Base-by-base conservation (phyloP, 2,888 invertebrate genomes). In the Plebejus argus region DNA sequence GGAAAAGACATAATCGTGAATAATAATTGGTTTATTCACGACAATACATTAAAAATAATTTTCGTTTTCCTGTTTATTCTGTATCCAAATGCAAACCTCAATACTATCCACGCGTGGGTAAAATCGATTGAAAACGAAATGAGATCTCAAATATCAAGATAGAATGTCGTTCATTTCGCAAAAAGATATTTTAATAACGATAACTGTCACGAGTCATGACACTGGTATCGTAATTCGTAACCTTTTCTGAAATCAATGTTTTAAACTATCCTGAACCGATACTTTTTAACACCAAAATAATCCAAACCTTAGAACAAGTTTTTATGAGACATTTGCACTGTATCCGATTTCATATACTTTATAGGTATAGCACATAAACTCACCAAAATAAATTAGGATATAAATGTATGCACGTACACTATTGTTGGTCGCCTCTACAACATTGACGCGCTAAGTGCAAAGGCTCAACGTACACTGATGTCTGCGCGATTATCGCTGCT, bases 341-440 rank as follows among this genome's bases (percentile, higher is more conserved):
- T n/a, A 20, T 58, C 5, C 8, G 58, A 45, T n/a, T 58, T 58
- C 53, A 18, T 53, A 18, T 53, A 5, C 18, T 45, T 12, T 45
- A 45, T 45, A 45, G 45, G 45, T 53, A 53, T 18, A 18, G 4
- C 66, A 66, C 18, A 28, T 28, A 15, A 66, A 66, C 66, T 66
- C 10, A 66, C 66, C 66, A 33, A 28, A 66, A 20, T 58, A 58
- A 8, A 23, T 12, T 66, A 6, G 28, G 6, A 66, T 66, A 18
- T 1, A 66, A 23, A 61, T 23, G 61, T 66, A 28, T 66, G 66
- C 28, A 66, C 66, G 66, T 66, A 66, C 66, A 33, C 33, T 66
- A 28, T 33, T 28, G 28, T 66, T 5, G 28, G 15, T 12, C 28
- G 28, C 15, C 28, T 66, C 15, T 66, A 33, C 66, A 6, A 66